A percentile compares a stretch with the other conserved stretches of the same genome.
phyloP scores from a whole-genome alignment of 2,888 invertebrate species.

The Pammene fasciana region DNA sequence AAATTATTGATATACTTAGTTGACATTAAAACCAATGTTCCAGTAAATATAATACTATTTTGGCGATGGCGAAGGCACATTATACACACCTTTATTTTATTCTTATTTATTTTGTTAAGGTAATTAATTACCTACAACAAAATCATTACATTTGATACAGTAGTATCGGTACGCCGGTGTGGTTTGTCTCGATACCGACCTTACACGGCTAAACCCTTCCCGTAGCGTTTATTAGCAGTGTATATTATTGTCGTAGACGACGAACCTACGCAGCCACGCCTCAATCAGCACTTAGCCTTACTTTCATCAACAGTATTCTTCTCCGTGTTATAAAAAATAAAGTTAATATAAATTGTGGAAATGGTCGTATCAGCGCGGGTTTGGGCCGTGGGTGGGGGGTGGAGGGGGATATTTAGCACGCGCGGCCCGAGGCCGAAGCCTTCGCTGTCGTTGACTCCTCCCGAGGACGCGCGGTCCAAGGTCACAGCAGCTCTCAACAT shows the following conservation, averaged over 20 bases:
- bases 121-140: too few relatives aligned
- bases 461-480: constrained; percentile 74
- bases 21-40: too few relatives aligned
- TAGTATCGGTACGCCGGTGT: too few relatives aligned
- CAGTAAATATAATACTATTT: too few relatives aligned
- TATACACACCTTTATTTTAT: too few relatives aligned
- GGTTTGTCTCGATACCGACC: too few relatives aligned
- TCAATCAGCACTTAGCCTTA: not conserved
- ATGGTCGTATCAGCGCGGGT: constrained; percentile 49
- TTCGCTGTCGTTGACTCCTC: constrained; percentile 77
- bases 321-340: constrained; percentile 40
- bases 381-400: constrained; percentile 46
- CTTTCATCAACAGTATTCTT: constrained; percentile 31
- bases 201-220: too few relatives aligned
- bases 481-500: constrained; percentile 60
- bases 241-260: not conserved
- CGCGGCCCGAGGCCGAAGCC: constrained; percentile 59
- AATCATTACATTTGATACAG: too few relatives aligned
- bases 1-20: too few relatives aligned
- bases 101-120: too few relatives aligned
- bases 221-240: too few relatives aligned
- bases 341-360: constrained; percentile 64
- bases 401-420: constrained; percentile 54
- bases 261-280: not conserved
- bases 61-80: too few relatives aligned